These are phyloP conservation scores for Cydia strobilella DNA, from an alignment of 1,140 invertebrate genomes.

Conservation along the genomic window DNA sequence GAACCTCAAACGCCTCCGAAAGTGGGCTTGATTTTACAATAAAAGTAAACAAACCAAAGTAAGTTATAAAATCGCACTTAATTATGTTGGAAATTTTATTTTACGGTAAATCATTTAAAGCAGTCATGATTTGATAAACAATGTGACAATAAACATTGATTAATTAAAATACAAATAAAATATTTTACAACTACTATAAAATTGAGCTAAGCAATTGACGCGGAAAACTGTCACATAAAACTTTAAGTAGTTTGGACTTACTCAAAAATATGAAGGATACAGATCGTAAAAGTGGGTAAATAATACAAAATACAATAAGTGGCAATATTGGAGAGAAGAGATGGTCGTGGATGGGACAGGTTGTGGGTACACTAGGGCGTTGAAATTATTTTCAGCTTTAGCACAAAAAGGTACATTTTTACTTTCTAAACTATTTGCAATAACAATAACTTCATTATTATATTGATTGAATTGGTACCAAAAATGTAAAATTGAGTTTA, in stretches of 20 bases:
- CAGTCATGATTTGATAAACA: neutral
- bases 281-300: conserved; percentile 75
- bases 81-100: too few relatives aligned
- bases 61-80: too few relatives aligned
- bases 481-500: too few relatives aligned
- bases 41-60: too few relatives aligned
- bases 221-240: conserved; percentile 74
- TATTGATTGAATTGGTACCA: too few relatives aligned
- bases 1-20: too few relatives aligned
- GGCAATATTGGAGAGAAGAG: conserved; percentile 69
- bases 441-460: too few relatives aligned
- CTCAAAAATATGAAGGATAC: conserved; percentile 74
- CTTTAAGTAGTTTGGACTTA: conserved; percentile 75
- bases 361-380: conserved; percentile 42
- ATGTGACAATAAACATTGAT: conserved; percentile 38
- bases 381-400: neutral
- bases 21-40: too few relatives aligned
- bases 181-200: conserved; percentile 63
- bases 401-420: neutral
- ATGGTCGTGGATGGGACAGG: conserved; percentile 42
- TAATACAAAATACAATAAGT: conserved; percentile 80
- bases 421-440: neutral
- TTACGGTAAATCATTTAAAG: neutral
- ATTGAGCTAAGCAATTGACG: conserved; percentile 59
- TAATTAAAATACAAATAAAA: conserved; percentile 64